phyloP scores from a whole-genome alignment of 2,113 vertebrate genomes.

The Himantopus leucocephalus region DNA sequence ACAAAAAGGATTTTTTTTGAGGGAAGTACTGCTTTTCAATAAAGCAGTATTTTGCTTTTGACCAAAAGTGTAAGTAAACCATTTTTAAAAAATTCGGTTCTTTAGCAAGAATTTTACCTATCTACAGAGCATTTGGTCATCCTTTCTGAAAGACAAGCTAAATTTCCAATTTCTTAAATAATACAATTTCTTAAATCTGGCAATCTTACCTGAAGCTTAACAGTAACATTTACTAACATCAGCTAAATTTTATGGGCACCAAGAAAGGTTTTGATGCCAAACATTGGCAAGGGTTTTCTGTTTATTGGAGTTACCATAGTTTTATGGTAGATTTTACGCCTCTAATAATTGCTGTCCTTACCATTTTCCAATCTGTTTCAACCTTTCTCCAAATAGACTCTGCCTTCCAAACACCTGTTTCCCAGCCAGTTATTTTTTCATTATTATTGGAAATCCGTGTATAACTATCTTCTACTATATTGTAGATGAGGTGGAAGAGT shows the following conservation, averaged over 20 bases:
- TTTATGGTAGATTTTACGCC: not conserved
- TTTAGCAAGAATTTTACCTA: not conserved
- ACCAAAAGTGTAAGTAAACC: not conserved
- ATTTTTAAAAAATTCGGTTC: not conserved
- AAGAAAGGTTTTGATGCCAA: not conserved
- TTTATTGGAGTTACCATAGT: not conserved
- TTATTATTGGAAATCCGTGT: constrained; percentile 79
- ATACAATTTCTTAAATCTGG: not conserved
- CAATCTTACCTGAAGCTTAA: not conserved
- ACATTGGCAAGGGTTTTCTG: not conserved
- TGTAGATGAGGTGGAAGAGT: constrained; percentile 85
- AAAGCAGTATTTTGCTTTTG: not conserved
- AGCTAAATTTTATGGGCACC: not conserved
- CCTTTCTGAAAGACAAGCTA: not conserved
- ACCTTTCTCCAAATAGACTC: constrained; percentile 88
- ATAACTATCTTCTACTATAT: constrained; percentile 82
- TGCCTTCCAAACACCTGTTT: constrained; percentile 83
- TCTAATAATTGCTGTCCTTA: constrained; percentile 51
- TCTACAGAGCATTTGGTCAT: not conserved
- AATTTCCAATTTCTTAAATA: not conserved
- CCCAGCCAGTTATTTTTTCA: constrained; percentile 84
- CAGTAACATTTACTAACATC: not conserved
- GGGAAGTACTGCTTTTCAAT: not conserved
- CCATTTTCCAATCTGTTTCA: constrained; percentile 95
- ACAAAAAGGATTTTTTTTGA: not conserved